A percentile compares a stretch with the other conserved stretches of the same genome.
These are phyloP conservation scores for Fopius arisanus DNA, from an alignment of 1,140 invertebrate genomes.

Conservation along the genomic window DNA sequence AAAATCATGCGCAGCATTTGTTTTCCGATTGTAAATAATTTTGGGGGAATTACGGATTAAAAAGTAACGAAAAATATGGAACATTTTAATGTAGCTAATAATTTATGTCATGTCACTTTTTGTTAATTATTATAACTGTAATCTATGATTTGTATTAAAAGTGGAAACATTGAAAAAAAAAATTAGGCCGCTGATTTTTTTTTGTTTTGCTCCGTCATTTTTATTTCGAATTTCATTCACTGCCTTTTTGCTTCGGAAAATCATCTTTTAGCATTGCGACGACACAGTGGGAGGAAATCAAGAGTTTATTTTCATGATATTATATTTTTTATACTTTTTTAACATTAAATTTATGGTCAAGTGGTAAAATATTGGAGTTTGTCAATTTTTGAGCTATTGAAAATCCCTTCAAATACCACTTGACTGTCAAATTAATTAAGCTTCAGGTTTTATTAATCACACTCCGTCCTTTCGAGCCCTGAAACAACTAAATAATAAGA, in stretches of 20 bases:
- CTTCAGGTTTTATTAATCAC: background rate
- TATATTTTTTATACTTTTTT: no score
- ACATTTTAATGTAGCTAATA: constrained; percentile 18
- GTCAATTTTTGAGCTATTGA: no score
- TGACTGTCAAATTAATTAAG: no score
- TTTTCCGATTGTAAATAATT: constrained; percentile 24
- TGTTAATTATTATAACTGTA: constrained; percentile 49
- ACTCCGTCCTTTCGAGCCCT: background rate
- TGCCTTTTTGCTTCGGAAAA: background rate
- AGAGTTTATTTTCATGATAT: background rate
- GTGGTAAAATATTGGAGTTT: no score
- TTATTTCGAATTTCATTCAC: constrained; percentile 1
- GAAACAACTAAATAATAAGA: background rate
- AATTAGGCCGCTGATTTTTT: constrained; percentile 34
- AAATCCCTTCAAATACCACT: no score
- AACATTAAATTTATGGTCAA: no score
- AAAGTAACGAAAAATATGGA: background rate
- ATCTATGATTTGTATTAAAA: constrained; percentile 56
- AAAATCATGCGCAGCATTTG: background rate
- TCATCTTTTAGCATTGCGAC: background rate
- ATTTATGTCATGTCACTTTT: constrained; percentile 33
- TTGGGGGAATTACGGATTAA: constrained; percentile 20
- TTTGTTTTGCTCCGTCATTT: constrained; percentile 22
- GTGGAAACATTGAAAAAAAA: constrained; percentile 23
- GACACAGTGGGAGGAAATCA: no score